Conservation (phyloP, 2,113 vertebrate species). For the Megalops atlanticus region DNA sequence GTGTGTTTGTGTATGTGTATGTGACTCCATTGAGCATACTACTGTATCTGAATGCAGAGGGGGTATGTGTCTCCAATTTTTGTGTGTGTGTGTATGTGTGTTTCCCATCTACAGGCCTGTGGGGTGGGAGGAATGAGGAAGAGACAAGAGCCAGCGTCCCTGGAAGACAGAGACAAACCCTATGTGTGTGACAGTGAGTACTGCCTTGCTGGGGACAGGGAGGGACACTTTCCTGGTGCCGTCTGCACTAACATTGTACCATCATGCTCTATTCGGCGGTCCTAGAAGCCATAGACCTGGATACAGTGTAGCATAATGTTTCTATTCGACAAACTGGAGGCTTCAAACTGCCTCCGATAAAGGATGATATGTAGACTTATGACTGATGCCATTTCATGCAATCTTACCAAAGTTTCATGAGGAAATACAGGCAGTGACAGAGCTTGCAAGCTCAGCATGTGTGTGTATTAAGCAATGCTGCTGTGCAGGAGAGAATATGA, state of each 20-base stretch:
- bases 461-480: background rate
- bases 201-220: background rate
- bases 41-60: background rate
- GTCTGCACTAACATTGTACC: background rate
- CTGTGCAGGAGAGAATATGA: conserved; percentile 6
- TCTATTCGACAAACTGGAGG: no score
- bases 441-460: no score
- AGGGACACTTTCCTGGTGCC: background rate
- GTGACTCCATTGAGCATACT: no score
- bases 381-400: no score
- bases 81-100: conserved; percentile 7
- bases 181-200: conserved; percentile 95
- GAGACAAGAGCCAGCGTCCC: conserved; percentile 80
- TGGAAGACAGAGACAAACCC: conserved; percentile 92
- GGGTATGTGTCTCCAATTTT: background rate
- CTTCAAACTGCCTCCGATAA: no score
- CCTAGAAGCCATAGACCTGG: no score
- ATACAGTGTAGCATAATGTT: no score
- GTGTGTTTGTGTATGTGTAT: background rate
- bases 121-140: conserved; percentile 90
- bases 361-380: no score
- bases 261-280: no score
- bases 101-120: conserved; percentile 69
- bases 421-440: no score
- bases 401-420: no score